Evolutionary conservation across 2,113 vertebrate species (phyloP).

Genomic region (Fregetta grallaria): DNA sequence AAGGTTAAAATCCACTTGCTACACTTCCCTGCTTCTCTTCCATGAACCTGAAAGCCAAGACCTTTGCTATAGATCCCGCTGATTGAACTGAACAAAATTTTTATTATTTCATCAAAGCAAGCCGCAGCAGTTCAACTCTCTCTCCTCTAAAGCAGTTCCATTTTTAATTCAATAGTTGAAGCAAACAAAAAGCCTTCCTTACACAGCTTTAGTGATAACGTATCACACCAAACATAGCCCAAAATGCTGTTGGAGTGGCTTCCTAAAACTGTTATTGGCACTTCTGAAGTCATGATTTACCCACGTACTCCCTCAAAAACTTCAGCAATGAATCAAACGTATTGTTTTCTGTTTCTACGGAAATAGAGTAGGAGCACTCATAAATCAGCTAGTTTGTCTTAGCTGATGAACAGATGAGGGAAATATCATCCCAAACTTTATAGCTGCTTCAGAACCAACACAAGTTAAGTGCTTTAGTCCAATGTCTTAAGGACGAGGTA

Average conservation of each 20-base stretch:
- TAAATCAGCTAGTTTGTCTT: background rate
- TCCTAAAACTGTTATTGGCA: background rate
- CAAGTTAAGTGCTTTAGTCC: background rate
- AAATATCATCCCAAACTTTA: background rate
- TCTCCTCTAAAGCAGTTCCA: background rate
- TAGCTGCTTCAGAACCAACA: background rate
- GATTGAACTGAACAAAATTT: background rate
- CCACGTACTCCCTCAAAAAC: background rate
- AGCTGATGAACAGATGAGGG: background rate
- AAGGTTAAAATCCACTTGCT: background rate
- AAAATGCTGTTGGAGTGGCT: background rate
- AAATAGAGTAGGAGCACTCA: background rate
- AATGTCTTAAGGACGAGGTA: rapidly evolving
- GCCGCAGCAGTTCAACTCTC: background rate
- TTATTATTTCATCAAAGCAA: background rate
- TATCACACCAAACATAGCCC: background rate
- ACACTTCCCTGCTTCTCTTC: background rate
- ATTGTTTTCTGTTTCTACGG: background rate
- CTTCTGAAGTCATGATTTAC: background rate
- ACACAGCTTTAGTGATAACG: background rate
- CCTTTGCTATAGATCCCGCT: background rate
- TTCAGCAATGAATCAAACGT: background rate
- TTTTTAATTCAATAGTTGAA: background rate
- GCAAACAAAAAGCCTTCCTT: background rate
- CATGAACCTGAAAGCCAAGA: background rate